These are phyloP conservation scores for Phymanthus crucifer DNA, from an alignment of 92 coral and sea anemone genomes.

Conservation along the genomic window DNA sequence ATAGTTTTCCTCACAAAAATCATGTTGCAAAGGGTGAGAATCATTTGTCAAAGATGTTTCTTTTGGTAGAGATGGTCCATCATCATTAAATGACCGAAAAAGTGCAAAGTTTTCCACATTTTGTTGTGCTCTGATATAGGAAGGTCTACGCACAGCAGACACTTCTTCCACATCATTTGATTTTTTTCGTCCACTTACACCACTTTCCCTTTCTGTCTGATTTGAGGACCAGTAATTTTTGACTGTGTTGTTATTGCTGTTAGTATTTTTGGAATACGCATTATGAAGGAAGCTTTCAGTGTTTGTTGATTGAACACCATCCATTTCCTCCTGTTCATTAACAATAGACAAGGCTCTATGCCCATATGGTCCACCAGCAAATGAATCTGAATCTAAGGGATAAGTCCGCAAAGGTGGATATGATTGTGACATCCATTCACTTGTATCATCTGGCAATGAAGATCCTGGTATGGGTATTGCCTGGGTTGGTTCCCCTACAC, in stretches of 20 bases:
- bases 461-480: conserved; percentile 22
- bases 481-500: conserved; percentile 13
- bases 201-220: conserved; percentile 34
- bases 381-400: conserved; percentile 16
- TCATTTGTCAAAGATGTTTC: conserved; percentile 28
- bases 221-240: conserved; percentile 28
- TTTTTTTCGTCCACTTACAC: conserved; percentile 20
- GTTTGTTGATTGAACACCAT: conserved; percentile 23
- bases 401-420: conserved; percentile 30
- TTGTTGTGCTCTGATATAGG: conserved; percentile 89
- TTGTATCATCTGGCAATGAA: conserved; percentile 16
- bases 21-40: conserved; percentile 1
- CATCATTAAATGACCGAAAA: conserved; percentile 37
- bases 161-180: conserved; percentile 40
- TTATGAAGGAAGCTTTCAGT: conserved; percentile 30
- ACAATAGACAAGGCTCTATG: conserved; percentile 75
- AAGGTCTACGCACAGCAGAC: conserved; percentile 80
- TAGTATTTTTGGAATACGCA: conserved; percentile 14
- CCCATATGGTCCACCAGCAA: conserved; percentile 14
- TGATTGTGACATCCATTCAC: conserved; percentile 25
- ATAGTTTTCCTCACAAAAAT: conserved; percentile 21
- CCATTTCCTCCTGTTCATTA: conserved; percentile 67
- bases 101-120: conserved; percentile 55
- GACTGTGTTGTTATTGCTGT: conserved; percentile 14
- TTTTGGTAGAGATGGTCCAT: not conserved